Conservation (phyloP, 2,888 invertebrate genomes). For the Philereme transversata region DNA sequence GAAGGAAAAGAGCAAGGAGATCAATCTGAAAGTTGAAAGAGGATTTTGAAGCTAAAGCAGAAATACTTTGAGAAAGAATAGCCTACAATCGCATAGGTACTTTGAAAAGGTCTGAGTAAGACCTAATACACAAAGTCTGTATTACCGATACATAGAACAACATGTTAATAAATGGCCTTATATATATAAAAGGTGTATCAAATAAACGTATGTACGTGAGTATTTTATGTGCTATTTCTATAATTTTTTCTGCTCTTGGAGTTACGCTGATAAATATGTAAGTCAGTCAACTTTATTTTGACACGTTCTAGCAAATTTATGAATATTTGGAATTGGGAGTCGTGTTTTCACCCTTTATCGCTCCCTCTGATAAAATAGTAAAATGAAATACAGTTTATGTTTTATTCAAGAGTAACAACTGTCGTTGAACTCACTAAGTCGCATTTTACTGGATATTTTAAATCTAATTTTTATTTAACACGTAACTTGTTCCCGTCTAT, state of each 20-base stretch:
- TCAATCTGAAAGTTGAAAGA: too few species aligned
- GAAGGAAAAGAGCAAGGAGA: too few species aligned
- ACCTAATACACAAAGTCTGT: too few species aligned
- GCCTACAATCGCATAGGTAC: too few species aligned
- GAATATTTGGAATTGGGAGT: slow-evolving; percentile 40
- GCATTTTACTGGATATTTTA: slow-evolving; percentile 38
- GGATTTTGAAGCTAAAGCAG: too few species aligned
- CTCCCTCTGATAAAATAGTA: slow-evolving; percentile 42
- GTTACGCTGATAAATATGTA: slow-evolving; percentile 51
- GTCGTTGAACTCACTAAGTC: slow-evolving; percentile 32
- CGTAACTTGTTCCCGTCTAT: slow-evolving; percentile 4
- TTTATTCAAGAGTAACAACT: slow-evolving; percentile 47
- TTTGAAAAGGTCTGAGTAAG: too few species aligned
- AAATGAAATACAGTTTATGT: slow-evolving; percentile 47
- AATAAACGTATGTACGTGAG: too few species aligned
- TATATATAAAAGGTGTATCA: too few species aligned
- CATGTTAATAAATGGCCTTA: too few species aligned
- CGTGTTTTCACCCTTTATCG: slow-evolving; percentile 35
- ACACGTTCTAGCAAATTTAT: slow-evolving; percentile 44
- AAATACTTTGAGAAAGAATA: too few species aligned
- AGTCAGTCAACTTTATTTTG: slow-evolving; percentile 46
- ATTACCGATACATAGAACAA: too few species aligned
- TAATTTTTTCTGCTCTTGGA: slow-evolving; percentile 8
- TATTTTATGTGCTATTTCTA: background rate
- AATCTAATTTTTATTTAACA: too few species aligned